Conservation (phyloP, 1,140 invertebrate genomes). For the Gyrodactylus salaris region DNA sequence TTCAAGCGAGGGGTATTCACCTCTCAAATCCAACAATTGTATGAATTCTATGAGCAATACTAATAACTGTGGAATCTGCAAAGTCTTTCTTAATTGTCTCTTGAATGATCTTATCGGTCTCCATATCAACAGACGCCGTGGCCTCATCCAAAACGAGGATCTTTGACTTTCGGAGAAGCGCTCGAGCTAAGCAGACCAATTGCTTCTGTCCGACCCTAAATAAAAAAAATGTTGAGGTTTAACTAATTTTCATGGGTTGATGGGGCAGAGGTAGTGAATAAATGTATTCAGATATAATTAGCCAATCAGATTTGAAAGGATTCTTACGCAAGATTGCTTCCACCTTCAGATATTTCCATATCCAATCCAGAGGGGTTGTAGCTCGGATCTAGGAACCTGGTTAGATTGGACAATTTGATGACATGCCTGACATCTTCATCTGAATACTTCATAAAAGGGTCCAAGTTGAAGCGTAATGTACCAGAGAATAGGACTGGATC, state of each 20-base stretch:
- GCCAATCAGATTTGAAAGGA: no score
- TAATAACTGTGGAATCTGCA: slow-evolving; percentile 19
- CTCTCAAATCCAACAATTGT: slow-evolving; percentile 21
- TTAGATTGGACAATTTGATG: slow-evolving; percentile 7
- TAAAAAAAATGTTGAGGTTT: slow-evolving; percentile 6
- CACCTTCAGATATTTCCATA: neutral
- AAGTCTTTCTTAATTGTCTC: slow-evolving; percentile 17
- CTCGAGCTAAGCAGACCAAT: slow-evolving; percentile 25
- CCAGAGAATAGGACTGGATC: slow-evolving; percentile 13
- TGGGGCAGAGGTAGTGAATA: no score
- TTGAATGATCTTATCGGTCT: slow-evolving; percentile 21
- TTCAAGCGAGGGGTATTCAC: neutral
- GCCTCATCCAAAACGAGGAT: slow-evolving; percentile 37
- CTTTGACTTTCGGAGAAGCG: slow-evolving; percentile 27
- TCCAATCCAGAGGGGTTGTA: neutral
- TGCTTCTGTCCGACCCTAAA: slow-evolving; percentile 25
- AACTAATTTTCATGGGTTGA: neutral
- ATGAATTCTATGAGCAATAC: slow-evolving; percentile 21
- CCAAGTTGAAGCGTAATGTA: slow-evolving; percentile 9
- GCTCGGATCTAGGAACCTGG: slow-evolving; percentile 13
- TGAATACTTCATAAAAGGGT: slow-evolving; percentile 2
- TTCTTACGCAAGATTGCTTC: neutral
- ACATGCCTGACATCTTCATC: slow-evolving; percentile 1
- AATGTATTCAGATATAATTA: no score
- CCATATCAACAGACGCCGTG: slow-evolving; percentile 20